These are phyloP conservation scores for Pandemis cinnamomeana DNA, from an alignment of 2,888 invertebrate genomes.

Conservation along the genomic window DNA sequence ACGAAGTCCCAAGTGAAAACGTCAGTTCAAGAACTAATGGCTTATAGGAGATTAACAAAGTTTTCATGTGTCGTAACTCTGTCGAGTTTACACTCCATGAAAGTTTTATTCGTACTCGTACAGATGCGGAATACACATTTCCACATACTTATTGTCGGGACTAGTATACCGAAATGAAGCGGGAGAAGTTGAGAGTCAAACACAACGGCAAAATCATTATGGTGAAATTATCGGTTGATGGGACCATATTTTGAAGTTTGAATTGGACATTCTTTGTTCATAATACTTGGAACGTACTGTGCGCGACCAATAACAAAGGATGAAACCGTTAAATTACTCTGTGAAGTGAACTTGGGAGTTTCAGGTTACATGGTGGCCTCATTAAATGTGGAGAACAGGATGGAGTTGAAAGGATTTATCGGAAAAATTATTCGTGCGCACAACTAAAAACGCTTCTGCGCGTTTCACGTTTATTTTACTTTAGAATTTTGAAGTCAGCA, in stretches of 20 bases:
- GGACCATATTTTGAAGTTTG: too few species aligned
- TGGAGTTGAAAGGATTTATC: constrained; percentile 1
- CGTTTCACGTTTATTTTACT: background rate
- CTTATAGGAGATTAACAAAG: constrained; percentile 29
- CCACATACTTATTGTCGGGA: background rate
- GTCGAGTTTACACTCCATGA: constrained; percentile 21
- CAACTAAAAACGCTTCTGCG: background rate
- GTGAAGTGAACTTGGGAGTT: constrained; percentile 9
- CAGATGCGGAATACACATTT: constrained; percentile 5
- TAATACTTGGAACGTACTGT: background rate
- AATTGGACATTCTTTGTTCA: too few species aligned
- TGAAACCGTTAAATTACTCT: constrained; percentile 15
- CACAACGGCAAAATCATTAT: too few species aligned
- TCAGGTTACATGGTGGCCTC: background rate
- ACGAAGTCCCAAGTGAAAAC: constrained; percentile 15
- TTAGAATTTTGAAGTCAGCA: too few species aligned
- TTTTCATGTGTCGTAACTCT: constrained; percentile 23
- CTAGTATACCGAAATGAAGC: background rate
- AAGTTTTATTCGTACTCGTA: constrained; percentile 13
- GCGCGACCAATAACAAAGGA: background rate
- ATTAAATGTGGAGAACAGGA: background rate
- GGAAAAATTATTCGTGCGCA: background rate
- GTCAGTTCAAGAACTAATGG: constrained; percentile 11
- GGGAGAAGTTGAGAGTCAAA: too few species aligned
- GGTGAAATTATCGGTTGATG: too few species aligned